Base-by-base conservation (phyloP, 1,140 invertebrate genomes). In the Popillia japonica region DNA sequence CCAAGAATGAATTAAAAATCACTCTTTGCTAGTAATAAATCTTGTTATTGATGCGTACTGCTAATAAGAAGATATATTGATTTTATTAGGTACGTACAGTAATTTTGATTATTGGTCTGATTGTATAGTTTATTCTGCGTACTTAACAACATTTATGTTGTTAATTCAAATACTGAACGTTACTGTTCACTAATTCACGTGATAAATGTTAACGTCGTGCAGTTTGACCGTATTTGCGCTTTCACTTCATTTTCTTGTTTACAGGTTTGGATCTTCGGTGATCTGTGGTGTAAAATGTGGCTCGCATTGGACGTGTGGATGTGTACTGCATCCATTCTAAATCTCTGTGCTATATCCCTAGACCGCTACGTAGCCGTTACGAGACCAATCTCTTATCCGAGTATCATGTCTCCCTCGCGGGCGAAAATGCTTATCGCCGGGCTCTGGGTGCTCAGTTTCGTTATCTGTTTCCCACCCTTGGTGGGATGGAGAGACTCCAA, bases 281-380 rank as follows among this genome's bases (percentile, higher is more conserved):
- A 95, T 86, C 88, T 96, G 22, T 97, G 96, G 95, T 98, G 96
- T 86, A 94, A 94, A 68, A 92, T 96, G 79, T 98, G 96, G 96
- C 88, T 97, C 78, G 96, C 96, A 0, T 92, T 98, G 22, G 98
- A 99, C 87, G 97, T 99, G 0, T 96, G 97, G 94, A 95, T 99
- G 93, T 95, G 97, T 87, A 99, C 97, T 0, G 96, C 97, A 0
- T 97, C 96, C 81, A 99, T 98, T 82, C 89, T 98, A 75, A 98
- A 98, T 87, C 91, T 98, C 40, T 96, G 94, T 85, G 94, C 94
- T 82, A 98, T 98, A 83, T 96, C 95, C 22, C 87, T 97, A 82
- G 97, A 98, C 89, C 91, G 97, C 79, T 99, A 98, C 88, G 93
- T 98, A 83, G 97, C 96, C 0, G 96, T 99, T 74, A 98, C 97